Percentiles rank a stretch among this genome's conserved stretches.
Conservation (phyloP, 2,113 vertebrate genomes). For the Chelonoidis abingdonii region DNA sequence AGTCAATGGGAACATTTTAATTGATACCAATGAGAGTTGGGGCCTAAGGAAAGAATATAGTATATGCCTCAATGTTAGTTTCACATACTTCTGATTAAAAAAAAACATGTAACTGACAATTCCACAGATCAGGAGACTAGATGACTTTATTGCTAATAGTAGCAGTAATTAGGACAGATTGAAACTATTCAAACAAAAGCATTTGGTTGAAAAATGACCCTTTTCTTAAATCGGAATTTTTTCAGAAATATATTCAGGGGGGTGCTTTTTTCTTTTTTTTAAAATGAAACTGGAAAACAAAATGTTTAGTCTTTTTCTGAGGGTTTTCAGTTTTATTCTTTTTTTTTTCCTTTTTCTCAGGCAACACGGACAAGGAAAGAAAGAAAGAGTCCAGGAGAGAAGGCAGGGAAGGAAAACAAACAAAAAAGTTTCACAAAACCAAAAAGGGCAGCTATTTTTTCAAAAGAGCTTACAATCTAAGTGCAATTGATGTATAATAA, state of each 20-base stretch:
- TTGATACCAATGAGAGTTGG: neutral
- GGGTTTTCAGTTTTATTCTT: neutral
- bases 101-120: neutral
- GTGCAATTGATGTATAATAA: neutral
- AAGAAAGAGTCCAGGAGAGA: rapidly evolving
- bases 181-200: neutral
- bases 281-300: neutral
- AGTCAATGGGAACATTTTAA: neutral
- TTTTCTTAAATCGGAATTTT: neutral
- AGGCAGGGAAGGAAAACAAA: neutral
- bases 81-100: neutral
- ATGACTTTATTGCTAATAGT: neutral
- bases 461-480: rapidly evolving
- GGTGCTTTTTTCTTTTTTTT: neutral
- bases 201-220: neutral
- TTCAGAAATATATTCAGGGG: neutral
- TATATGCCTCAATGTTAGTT: neutral
- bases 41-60: neutral
- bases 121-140: neutral
- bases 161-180: neutral
- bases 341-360: neutral
- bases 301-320: neutral
- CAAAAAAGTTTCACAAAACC: neutral
- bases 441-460: neutral
- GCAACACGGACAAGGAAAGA: neutral